Base-by-base conservation (phyloP, 2,888 invertebrate species). In the Congeria kusceri region DNA sequence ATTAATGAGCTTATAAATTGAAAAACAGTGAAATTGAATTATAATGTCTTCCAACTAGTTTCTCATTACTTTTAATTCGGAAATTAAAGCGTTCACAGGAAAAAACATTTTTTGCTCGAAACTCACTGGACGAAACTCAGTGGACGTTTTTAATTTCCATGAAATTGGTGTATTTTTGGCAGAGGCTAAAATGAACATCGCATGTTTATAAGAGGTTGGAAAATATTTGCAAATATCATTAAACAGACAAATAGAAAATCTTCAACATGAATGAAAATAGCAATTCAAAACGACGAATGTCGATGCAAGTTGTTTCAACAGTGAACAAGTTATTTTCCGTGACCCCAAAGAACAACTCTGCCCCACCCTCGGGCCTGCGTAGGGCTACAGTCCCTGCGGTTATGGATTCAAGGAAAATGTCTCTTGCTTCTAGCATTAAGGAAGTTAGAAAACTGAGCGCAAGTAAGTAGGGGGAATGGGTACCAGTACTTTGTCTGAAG, bases 391-490 rank as follows among this genome's bases (percentile, higher is more conserved):
- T 72, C 18, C 62, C 79, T 18, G 53, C 63, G 18, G 27, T 61
- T 3, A 57, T 61, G 20, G 70, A 66, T 28, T 49, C 20, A 4
- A 72, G 78, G 65, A 82, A 78, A 53, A 46, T 57, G 7, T 82
- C 82, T 2, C n/a, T 77, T 15, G 77, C 63, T 32, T 63, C 73
- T 20, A 73, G 47, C 58, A 58, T 53, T 18, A 39, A 44, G 11
- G 77, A 77, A 28, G 77, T 70, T 0, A 62, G 81, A 27, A 70
- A 61, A 28, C 71, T 62, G 56, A 81, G 81, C 68, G 81, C 67
- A 32, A 67, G 81, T 81, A 49, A 77, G 81, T 77, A 32, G 32
- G 4, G 32, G 32, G 32, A 32, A 32, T 32, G 32, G 32, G 9
- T 32, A 32, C 32, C n/a, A n/a, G n/a, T n/a, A n/a, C n/a, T n/a